These are phyloP conservation scores for Pseudobourletiella spinata DNA, from an alignment of 1,140 invertebrate species.

Conservation along the genomic window DNA sequence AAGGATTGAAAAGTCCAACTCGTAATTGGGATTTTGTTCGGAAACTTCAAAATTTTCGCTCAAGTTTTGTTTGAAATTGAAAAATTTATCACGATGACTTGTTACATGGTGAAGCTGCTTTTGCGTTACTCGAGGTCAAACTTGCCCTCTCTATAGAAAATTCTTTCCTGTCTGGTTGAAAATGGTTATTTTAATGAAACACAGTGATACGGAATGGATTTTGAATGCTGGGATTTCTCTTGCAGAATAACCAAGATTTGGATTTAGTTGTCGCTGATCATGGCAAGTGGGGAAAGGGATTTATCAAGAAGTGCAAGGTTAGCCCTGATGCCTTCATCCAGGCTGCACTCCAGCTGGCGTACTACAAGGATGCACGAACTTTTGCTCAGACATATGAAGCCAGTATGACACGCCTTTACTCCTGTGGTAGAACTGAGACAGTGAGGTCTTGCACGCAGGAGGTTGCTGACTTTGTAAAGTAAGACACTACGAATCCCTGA, in stretches of 20 bases:
- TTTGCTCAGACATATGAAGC: conserved; percentile 45
- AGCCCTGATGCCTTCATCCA: conserved; percentile 45
- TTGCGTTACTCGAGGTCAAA: too few species aligned
- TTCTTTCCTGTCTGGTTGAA: too few species aligned
- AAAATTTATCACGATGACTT: too few species aligned
- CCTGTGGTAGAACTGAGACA: conserved; percentile 42
- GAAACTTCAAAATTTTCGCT: not conserved
- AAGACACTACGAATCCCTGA: conserved; percentile 5
- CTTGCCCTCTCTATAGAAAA: too few species aligned
- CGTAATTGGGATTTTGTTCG: too few species aligned
- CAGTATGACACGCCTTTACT: conserved; percentile 41
- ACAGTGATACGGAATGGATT: not conserved
- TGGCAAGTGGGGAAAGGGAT: conserved; percentile 46
- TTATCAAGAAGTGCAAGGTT: conserved; percentile 47
- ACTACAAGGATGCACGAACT: conserved; percentile 39
- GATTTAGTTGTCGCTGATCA: conserved; percentile 44
- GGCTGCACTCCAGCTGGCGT: conserved; percentile 41
- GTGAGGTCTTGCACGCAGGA: conserved; percentile 41
- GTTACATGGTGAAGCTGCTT: too few species aligned
- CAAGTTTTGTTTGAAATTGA: conserved; percentile 1
- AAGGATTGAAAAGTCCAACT: too few species aligned
- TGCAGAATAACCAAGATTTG: conserved; percentile 45
- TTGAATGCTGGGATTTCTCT: too few species aligned
- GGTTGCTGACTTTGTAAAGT: conserved; percentile 40
- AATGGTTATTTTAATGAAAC: too few species aligned